phyloP scores from a whole-genome alignment of 2,113 vertebrate species.

The Corythaeola cristata region DNA sequence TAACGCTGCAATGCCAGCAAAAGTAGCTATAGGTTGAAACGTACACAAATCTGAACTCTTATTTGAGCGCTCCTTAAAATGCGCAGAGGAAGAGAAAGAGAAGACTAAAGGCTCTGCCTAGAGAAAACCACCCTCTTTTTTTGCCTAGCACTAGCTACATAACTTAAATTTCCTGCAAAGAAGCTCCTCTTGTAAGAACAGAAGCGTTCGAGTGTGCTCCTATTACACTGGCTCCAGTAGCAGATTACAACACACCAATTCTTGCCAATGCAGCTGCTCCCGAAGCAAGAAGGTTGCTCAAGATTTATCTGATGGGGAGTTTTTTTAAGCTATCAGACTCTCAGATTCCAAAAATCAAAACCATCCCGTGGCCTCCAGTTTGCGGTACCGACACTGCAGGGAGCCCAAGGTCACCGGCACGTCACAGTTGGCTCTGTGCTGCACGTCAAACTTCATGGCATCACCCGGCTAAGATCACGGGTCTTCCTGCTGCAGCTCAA shows the following conservation, averaged over 20 bases:
- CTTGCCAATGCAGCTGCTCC: neutral
- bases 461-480: neutral
- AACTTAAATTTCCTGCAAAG: neutral
- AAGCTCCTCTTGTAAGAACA: neutral
- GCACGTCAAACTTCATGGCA: neutral
- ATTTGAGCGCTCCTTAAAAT: neutral
- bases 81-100: neutral
- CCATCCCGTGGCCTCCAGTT: fast-evolving
- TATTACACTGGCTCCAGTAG: neutral
- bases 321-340: neutral
- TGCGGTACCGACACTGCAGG: fast-evolving
- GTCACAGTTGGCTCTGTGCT: fast-evolving
- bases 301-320: neutral
- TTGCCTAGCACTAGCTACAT: neutral
- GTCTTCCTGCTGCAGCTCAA: neutral
- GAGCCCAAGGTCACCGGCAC: neutral
- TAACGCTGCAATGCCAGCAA: neutral
- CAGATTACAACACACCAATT: neutral
- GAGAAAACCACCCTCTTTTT: neutral
- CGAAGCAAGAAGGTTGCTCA: neutral
- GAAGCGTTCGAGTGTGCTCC: neutral
- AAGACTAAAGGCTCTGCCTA: neutral
- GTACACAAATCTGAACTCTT: neutral
- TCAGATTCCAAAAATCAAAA: neutral
- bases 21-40: neutral